Percentiles rank a stretch among this genome's conserved stretches.
Evolutionary conservation across 2,113 vertebrate genomes (phyloP).

Genomic region (Burhinus oedicnemus): DNA sequence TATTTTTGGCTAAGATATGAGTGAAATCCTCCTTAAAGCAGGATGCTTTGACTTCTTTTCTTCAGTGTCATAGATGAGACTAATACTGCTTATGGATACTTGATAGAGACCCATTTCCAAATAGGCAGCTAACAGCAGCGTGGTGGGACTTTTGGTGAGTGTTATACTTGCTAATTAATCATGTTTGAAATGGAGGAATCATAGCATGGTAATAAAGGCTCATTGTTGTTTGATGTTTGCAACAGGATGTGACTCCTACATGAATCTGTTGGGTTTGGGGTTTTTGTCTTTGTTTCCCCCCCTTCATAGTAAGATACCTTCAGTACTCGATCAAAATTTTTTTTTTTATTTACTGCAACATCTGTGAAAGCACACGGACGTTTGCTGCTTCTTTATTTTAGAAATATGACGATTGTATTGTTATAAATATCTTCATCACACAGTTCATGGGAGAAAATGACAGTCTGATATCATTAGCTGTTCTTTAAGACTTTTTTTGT

Average conservation of each 20-base stretch:
- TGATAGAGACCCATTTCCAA: constrained; percentile 50
- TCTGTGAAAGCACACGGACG: not conserved
- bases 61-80: constrained; percentile 43
- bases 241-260: constrained; percentile 72
- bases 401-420: not conserved
- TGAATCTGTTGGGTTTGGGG: constrained; percentile 57
- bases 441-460: not conserved
- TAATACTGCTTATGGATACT: constrained; percentile 56
- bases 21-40: constrained; percentile 34
- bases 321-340: not conserved
- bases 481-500: not conserved
- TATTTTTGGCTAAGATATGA: constrained; percentile 22
- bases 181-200: constrained; percentile 74
- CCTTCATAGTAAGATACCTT: constrained; percentile 23
- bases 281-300: constrained; percentile 27
- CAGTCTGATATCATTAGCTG: not conserved
- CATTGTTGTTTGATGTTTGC: constrained; percentile 76
- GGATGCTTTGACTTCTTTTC: constrained; percentile 34
- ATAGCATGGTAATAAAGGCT: constrained; percentile 72
- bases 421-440: not conserved
- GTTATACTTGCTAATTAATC: constrained; percentile 77
- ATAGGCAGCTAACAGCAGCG: constrained; percentile 61
- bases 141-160: constrained; percentile 74
- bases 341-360: constrained; percentile 14
- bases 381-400: not conserved